Conservation (phyloP, 2,797 vertebrate genomes). For the Smutsia gigantea region DNA sequence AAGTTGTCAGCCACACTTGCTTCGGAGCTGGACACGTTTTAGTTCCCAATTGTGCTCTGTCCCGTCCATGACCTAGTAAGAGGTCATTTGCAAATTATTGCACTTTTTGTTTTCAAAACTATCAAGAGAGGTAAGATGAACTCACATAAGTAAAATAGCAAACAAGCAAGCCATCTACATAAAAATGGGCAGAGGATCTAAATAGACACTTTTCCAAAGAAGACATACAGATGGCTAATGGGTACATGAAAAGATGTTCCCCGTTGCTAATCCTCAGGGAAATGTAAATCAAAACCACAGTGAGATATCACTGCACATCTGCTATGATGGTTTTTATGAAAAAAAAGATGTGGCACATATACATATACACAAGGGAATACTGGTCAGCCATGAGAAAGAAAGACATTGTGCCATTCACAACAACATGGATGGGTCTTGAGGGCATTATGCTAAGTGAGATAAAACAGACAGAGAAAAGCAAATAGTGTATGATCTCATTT, state of each 20-base stretch:
- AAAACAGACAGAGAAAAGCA: neutral
- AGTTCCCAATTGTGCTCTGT: no score
- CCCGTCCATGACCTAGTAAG: neutral
- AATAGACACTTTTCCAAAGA: neutral
- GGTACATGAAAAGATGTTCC: neutral
- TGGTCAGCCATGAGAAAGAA: neutral
- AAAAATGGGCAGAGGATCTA: no score
- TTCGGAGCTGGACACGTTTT: accelerated
- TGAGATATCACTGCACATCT: no score
- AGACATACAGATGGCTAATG: neutral
- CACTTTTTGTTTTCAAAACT: neutral
- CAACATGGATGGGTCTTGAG: neutral
- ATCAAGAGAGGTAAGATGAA: neutral
- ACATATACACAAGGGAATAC: neutral
- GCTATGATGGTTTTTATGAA: neutral
- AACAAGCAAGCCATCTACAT: neutral
- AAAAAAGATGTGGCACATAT: neutral
- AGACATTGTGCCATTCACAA: neutral
- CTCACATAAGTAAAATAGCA: no score
- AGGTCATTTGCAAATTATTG: neutral
- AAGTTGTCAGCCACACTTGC: accelerated
- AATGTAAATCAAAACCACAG: neutral
- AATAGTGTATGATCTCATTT: accelerated
- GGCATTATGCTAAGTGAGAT: neutral
- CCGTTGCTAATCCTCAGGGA: no score